These are phyloP conservation scores for Ondatra zibethicus DNA, from an alignment of 2,113 vertebrate species.

Conservation along the genomic window DNA sequence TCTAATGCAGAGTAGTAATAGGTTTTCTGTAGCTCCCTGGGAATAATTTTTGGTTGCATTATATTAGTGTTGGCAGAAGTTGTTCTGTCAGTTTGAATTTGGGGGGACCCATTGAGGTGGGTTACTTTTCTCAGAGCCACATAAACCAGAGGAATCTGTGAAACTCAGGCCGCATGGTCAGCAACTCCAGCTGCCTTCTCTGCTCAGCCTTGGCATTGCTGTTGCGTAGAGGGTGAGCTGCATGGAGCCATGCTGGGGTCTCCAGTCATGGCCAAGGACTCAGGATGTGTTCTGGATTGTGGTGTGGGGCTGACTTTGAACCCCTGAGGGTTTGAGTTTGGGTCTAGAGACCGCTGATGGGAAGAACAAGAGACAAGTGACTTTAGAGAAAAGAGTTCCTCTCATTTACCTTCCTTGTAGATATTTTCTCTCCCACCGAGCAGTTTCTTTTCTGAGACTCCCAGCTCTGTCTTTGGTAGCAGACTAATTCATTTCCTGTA, in stretches of 20 bases:
- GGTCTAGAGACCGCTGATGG: neutral
- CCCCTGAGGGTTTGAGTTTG: neutral
- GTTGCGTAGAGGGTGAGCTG: accelerated
- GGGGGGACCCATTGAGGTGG: neutral
- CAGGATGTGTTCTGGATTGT: neutral
- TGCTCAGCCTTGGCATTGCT: accelerated
- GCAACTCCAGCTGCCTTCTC: accelerated
- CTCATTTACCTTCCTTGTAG: neutral
- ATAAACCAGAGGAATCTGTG: neutral
- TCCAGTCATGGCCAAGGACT: neutral
- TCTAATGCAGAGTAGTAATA: neutral
- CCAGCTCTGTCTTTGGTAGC: neutral
- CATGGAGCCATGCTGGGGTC: neutral
- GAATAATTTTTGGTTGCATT: neutral
- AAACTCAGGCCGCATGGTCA: accelerated
- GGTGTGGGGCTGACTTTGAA: too few species aligned
- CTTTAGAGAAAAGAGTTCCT: neutral
- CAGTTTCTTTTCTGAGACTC: neutral
- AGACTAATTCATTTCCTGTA: neutral
- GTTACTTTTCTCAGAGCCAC: neutral
- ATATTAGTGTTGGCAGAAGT: neutral
- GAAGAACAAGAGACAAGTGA: neutral
- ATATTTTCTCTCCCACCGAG: too few species aligned
- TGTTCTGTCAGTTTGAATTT: neutral
- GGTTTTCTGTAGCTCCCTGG: neutral